phyloP scores from a whole-genome alignment of 2,113 vertebrate genomes.

The Gila orcuttii region DNA sequence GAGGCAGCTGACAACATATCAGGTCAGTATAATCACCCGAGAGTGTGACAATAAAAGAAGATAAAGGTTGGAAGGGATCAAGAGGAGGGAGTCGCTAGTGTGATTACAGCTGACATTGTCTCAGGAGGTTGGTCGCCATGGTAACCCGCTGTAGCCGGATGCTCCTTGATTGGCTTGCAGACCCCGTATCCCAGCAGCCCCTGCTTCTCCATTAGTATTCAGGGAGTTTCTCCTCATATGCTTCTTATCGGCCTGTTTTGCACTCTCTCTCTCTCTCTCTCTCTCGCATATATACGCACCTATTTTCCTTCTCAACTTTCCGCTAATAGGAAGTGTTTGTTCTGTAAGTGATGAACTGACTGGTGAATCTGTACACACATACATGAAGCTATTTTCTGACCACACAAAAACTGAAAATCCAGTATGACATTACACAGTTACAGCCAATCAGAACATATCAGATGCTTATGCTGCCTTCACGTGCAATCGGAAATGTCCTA shows the following conservation, averaged over 20 bases:
- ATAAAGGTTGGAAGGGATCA: slow-evolving; percentile 53
- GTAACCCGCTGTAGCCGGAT: slow-evolving; percentile 65
- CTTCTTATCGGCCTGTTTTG: slow-evolving; percentile 43
- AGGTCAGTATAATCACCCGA: slow-evolving; percentile 56
- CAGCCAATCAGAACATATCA: background rate
- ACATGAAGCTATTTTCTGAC: slow-evolving; percentile 22
- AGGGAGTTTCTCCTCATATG: slow-evolving; percentile 66
- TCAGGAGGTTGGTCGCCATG: slow-evolving; percentile 70
- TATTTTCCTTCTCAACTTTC: background rate
- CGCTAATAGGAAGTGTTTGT: slow-evolving; percentile 41
- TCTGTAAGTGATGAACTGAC: slow-evolving; percentile 49
- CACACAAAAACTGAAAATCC: background rate
- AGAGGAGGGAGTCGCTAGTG: slow-evolving; percentile 60
- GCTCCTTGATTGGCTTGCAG: slow-evolving; percentile 69
- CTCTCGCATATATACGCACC: slow-evolving; percentile 1
- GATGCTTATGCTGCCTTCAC: background rate
- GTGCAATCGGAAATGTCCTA: too few relatives aligned
- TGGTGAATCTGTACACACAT: slow-evolving; percentile 54
- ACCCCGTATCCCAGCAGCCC: slow-evolving; percentile 67
- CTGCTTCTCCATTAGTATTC: slow-evolving; percentile 70
- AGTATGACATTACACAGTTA: background rate
- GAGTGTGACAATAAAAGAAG: slow-evolving; percentile 51
- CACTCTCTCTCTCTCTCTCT: slow-evolving; percentile 25
- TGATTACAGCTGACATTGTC: slow-evolving; percentile 75
- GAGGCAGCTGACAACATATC: slow-evolving; percentile 1